These are phyloP conservation scores for Acanthosoma haemorrhoidale DNA, from an alignment of 2,888 invertebrate species.

Conservation along the genomic window DNA sequence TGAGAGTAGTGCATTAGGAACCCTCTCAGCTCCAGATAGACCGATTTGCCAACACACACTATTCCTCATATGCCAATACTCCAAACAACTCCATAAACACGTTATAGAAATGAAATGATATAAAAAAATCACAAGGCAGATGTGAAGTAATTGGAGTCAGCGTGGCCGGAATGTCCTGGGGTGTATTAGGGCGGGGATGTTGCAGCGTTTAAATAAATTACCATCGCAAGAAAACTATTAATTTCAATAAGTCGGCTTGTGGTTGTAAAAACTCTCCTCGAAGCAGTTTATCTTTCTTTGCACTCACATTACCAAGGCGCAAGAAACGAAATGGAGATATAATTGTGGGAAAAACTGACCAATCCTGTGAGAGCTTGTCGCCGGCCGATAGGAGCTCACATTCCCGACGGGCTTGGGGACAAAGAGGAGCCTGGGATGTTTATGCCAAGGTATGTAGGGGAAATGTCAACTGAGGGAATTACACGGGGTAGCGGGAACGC, in stretches of 20 bases:
- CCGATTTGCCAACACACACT: too few relatives aligned
- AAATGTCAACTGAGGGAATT: not conserved
- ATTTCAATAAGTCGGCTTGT: not conserved
- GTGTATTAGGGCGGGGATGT: not conserved
- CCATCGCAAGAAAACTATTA: constrained; percentile 4
- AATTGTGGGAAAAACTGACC: constrained; percentile 23
- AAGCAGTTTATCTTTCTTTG: not conserved
- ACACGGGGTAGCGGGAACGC: too few relatives aligned
- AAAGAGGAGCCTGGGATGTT: not conserved
- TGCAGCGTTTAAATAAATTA: constrained; percentile 14
- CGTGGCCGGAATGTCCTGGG: too few relatives aligned
- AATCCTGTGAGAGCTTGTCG: not conserved
- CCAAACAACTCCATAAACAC: too few relatives aligned
- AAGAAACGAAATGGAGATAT: not conserved
- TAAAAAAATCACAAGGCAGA: too few relatives aligned
- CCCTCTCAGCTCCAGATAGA: too few relatives aligned
- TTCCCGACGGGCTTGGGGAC: not conserved
- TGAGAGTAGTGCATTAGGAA: too few relatives aligned
- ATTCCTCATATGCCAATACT: too few relatives aligned
- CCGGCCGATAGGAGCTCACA: not conserved
- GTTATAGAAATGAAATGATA: too few relatives aligned
- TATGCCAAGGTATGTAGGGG: not conserved
- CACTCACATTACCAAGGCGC: not conserved
- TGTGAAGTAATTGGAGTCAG: too few relatives aligned
- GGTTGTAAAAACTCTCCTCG: not conserved